Evolutionary conservation across 2,797 vertebrate genomes (phyloP).

Genomic region (Adrianichthys oophorus): DNA sequence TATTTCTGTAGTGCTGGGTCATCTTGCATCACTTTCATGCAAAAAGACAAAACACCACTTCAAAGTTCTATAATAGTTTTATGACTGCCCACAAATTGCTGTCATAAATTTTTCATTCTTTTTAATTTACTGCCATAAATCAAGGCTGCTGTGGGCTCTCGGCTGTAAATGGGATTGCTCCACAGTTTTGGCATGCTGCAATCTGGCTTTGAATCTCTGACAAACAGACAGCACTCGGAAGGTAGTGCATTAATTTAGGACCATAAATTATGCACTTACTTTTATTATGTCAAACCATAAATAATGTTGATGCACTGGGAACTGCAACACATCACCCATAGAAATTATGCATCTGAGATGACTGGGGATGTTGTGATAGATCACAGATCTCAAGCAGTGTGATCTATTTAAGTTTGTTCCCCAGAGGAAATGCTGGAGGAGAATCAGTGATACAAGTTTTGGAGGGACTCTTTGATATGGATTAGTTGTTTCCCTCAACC

Average conservation of each 20-base stretch:
- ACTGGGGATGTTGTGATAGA: constrained; percentile 76
- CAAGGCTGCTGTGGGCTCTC: constrained; percentile 70
- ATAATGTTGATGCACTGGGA: constrained; percentile 82
- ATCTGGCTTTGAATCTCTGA: constrained; percentile 77
- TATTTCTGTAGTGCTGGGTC: constrained; percentile 69
- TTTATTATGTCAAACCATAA: constrained; percentile 85
- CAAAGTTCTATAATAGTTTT: constrained; percentile 86
- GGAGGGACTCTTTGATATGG: constrained; percentile 55
- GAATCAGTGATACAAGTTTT: constrained; percentile 62
- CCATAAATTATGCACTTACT: constrained; percentile 86
- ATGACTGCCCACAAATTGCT: constrained; percentile 83
- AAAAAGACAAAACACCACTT: constrained; percentile 78
- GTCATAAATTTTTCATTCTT: constrained; percentile 84
- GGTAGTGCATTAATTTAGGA: constrained; percentile 80
- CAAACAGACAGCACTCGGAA: constrained; percentile 79
- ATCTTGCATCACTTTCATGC: constrained; percentile 74
- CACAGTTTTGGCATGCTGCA: constrained; percentile 80
- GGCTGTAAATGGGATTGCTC: constrained; percentile 78
- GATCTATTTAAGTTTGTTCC: constrained; percentile 74
- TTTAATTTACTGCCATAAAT: constrained; percentile 84
- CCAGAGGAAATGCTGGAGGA: constrained; percentile 63
- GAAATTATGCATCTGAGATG: constrained; percentile 78
- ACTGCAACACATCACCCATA: constrained; percentile 76
- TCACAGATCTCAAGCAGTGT: constrained; percentile 72
- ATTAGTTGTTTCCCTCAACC: constrained; percentile 26